A percentile compares a stretch with the other conserved stretches of the same genome.
phyloP scores from a whole-genome alignment of 1,140 invertebrate genomes.

The Brachionus sp. region DNA sequence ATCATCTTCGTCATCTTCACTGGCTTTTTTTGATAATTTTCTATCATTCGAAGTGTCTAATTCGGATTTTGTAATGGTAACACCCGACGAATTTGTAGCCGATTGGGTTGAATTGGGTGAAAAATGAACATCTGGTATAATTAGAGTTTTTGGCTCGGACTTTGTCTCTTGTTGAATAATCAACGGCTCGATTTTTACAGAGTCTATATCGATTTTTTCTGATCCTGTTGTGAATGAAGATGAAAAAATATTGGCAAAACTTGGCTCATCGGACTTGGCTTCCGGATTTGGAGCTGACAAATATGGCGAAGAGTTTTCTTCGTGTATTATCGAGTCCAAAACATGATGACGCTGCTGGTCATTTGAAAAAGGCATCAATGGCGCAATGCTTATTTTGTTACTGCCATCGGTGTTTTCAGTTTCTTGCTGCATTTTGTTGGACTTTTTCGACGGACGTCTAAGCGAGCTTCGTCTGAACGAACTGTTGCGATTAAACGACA shows the following conservation, averaged over 20 bases:
- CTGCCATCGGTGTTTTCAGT: background rate
- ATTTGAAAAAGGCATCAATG: slow-evolving; percentile 10
- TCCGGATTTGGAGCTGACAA: background rate
- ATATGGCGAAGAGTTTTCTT: background rate
- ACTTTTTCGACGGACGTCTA: slow-evolving; percentile 23
- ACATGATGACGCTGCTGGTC: slow-evolving; percentile 23
- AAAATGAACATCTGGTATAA: background rate
- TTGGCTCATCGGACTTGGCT: background rate
- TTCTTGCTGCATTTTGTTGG: background rate
- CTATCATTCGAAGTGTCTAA: background rate
- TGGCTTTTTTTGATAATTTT: background rate
- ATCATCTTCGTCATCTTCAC: slow-evolving; percentile 23
- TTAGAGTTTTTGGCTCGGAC: background rate
- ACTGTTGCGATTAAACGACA: slow-evolving; percentile 19
- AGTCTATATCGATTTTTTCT: background rate
- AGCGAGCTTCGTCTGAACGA: slow-evolving; percentile 10
- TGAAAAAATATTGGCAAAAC: slow-evolving; percentile 32
- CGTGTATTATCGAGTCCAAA: slow-evolving; percentile 1
- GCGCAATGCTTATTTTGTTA: slow-evolving; percentile 21
- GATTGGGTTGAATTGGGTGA: background rate
- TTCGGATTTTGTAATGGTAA: background rate
- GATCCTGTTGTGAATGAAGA: background rate
- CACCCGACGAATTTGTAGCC: background rate
- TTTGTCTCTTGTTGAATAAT: background rate
- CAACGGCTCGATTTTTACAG: background rate